Evolutionary conservation across 1,140 invertebrate species (phyloP), one percentile per base, ranked within the genome.

Genomic region (Cephus cinctus): DNA sequence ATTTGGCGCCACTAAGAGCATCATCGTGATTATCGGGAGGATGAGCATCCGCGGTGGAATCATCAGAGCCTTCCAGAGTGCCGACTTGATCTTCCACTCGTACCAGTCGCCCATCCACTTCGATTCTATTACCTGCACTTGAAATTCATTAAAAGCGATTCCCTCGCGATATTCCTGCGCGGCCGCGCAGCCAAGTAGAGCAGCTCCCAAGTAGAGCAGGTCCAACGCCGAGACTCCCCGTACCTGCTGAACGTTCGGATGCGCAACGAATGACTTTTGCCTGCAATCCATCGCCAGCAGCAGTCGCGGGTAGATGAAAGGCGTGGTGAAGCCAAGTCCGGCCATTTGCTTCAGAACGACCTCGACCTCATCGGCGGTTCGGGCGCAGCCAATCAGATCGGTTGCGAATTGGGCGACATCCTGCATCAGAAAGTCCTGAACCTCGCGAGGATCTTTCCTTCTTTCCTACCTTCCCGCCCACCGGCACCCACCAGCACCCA

Each of bases 191-290:
- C n/a, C 6, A 27, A 27, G 6, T 6, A 27, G n/a, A n/a, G n/a
- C n/a, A n/a, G n/a, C n/a, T n/a, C n/a, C n/a, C n/a, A n/a, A n/a
- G n/a, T n/a, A n/a, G n/a, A n/a, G n/a, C n/a, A n/a, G n/a, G n/a
- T n/a, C n/a, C n/a, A n/a, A n/a, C n/a, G n/a, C n/a, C n/a, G n/a
- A n/a, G n/a, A n/a, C n/a, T n/a, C n/a, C n/a, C n/a, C n/a, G 3
- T 53, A 86, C 78, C 64, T 87, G 84, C 67, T 90, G 88, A 14
- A 86, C 83, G 57, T 88, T 85, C 0, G 86, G 81, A 67, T 89
- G 86, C 2, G 87, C 84, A 0, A 90, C 84, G 61, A 90, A 89
- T 61, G 80, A 80, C 62, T 87, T 89, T 57, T 90, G 86, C 53
- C 84, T 81, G 59, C 82, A 83, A 59, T 87, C 84, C 47, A 90